Evolutionary conservation across 2,797 vertebrate species (phyloP), one percentile per base, ranked within the genome.

Genomic region (Gallirallus australis): DNA sequence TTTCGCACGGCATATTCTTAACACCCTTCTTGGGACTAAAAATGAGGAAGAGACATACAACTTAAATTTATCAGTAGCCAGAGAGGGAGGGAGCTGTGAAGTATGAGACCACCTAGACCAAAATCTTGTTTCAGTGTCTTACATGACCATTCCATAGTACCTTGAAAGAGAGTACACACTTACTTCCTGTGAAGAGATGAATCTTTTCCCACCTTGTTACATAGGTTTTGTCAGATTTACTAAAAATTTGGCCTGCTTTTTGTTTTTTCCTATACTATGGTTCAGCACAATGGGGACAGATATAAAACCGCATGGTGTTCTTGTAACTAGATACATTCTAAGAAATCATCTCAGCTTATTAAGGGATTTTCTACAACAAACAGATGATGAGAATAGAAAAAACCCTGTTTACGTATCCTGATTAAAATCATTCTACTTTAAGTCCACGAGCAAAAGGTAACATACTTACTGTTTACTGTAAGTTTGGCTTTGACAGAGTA

Each of bases 401-500:
- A 90, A 28, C 4, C 35, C 2, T 7, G 17, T 60, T 63, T 79
- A 84, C 7, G 1, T 33, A 84, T 70, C 50, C 45, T 90, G 48
- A 76, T 85, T 84, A 86, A 93, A 88, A 68, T 47, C 4, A 54
- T 77, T 90, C 39, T 40, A 35, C 52, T 76, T 56, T 15, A 84
- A 78, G 66, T 33, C 17, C 45, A 79, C n/a, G 88, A 91, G 47
- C 28, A 86, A 91, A 88, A 86, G 42, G 40, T 18, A 75, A 65
- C 35, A 91, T 72, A 98, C 99, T 97, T 98, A 99, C 99, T 99
- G 96, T 99, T 99, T 76, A 99, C 99, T 9, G 99, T 99, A 83
- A 99, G 99, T 91, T 99, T 99, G 97, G 99, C 99, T 97, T 99
- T 99, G 95, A 97, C 97, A 52, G 99, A 99, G 94, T 99, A 99